Conservation (phyloP, 2,797 vertebrate species). For the Esox masquinongy region DNA sequence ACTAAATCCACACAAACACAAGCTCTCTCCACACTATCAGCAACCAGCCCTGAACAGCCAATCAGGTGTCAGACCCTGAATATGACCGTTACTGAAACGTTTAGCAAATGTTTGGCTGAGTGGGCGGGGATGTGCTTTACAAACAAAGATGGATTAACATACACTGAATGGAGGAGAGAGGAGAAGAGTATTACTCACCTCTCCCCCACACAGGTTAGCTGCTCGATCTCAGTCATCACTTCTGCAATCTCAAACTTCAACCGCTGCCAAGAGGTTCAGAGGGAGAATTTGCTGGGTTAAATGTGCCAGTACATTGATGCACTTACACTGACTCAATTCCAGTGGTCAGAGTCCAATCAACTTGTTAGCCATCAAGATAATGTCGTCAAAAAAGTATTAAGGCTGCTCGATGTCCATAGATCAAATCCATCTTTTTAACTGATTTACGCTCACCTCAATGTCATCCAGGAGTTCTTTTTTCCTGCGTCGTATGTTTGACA, state of each 20-base stretch:
- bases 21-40: conserved; percentile 45
- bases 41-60: conserved; percentile 32
- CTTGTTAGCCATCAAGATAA: not conserved
- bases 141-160: conserved; percentile 52
- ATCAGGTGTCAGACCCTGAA: conserved; percentile 48
- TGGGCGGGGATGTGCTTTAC: conserved; percentile 38
- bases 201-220: conserved; percentile 92
- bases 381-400: not conserved
- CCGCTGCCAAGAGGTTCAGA: conserved; percentile 75
- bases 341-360: not conserved
- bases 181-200: conserved; percentile 75
- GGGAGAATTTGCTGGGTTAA: not conserved
- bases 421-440: not conserved
- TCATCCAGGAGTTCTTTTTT: conserved; percentile 98
- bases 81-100: conserved; percentile 34
- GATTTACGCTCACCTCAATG: conserved; percentile 83
- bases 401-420: not conserved
- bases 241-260: conserved; percentile 98
- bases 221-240: conserved; percentile 98
- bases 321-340: not conserved
- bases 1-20: conserved; percentile 17
- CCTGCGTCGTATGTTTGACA: conserved; percentile 92
- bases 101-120: conserved; percentile 56
- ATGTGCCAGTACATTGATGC: not conserved
- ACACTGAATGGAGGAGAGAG: not conserved